phyloP scores from a whole-genome alignment of 2,888 invertebrate species.

The Leptopilina drosophilae region DNA sequence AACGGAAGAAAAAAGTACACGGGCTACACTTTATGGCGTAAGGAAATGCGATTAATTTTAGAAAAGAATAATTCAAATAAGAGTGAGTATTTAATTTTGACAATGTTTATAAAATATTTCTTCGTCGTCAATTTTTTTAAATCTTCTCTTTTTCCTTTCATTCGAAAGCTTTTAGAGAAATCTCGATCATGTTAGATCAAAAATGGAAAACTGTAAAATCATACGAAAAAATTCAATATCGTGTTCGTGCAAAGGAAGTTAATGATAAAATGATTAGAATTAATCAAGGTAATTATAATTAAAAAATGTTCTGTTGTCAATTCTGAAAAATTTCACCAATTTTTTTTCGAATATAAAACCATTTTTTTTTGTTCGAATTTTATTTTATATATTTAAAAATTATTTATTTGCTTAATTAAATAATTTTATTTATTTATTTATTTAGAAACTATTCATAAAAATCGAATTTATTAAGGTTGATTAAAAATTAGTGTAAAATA shows the following conservation, averaged over 20 bases:
- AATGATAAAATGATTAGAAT: slow-evolving; percentile 75
- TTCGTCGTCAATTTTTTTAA: too few relatives aligned
- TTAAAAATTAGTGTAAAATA: too few relatives aligned
- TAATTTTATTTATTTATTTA: too few relatives aligned
- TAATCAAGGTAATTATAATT: not conserved
- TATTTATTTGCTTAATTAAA: too few relatives aligned
- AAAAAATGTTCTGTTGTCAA: too few relatives aligned
- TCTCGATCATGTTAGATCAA: slow-evolving; percentile 90
- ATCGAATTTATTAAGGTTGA: too few relatives aligned
- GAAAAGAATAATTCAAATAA: slow-evolving; percentile 85
- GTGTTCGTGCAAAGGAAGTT: slow-evolving; percentile 86
- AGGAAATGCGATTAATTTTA: slow-evolving; percentile 86
- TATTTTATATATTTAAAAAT: not conserved
- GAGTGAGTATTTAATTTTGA: slow-evolving; percentile 77
- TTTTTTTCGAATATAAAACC: too few relatives aligned
- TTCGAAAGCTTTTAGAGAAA: slow-evolving; percentile 84
- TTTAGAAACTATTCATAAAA: too few relatives aligned
- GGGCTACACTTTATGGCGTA: slow-evolving; percentile 94
- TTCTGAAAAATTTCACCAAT: too few relatives aligned
- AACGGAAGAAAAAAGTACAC: slow-evolving; percentile 82
- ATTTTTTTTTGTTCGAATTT: too few relatives aligned
- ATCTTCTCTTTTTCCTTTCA: not conserved
- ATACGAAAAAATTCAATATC: slow-evolving; percentile 85
- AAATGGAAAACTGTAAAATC: slow-evolving; percentile 89
- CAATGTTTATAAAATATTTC: not conserved